Base-by-base conservation (phyloP, 2,888 invertebrate species). In the Dasysyrphus albostriatus region DNA sequence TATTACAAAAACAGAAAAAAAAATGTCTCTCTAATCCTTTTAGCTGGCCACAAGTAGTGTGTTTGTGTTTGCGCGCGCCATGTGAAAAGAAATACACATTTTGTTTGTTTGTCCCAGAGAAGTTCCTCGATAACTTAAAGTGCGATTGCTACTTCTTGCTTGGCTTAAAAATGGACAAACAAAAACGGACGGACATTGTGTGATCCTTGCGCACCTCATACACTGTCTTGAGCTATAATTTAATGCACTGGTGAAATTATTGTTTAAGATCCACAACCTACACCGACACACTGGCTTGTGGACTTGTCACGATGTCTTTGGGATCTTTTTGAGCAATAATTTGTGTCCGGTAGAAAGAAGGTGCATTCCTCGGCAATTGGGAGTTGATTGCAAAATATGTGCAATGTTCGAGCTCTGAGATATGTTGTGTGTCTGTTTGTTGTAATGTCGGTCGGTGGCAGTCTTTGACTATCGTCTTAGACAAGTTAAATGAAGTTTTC, bases 1-100 rank as follows among this genome's bases (percentile, higher is more conserved):
- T 89, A 10, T 90, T 90, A 32, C 29, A 14, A 32, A 24, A 29
- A 32, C n/a, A 19, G 32, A 24, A 44, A 44, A 29, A 90, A 91
- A 91, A 91, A 91, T 92, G 91, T 92, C 90, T 90, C 91, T 91
- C 74, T 87, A 87, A 82, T 87, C 78, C 78, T 78, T 58, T 65
- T 37, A 37, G 24, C 39, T 72, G 37, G 24, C 39, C 72, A 61
- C 42, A 47, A 44, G 49, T 42, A 12, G 37, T 29, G 63, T 29
- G 44, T 37, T 49, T 51, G 79, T 5, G 51, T 37, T 49, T 44
- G 73, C 3, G 10, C 2, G 10, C 65, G 12, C n/a, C 56, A 56
- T 16, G 24, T 37, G 14, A 10, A n/a, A 29, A 54, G 44, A 44
- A 49, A 51, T 39, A 69, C 12, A 69, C 44, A 67, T 24, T 59